phyloP scores from a whole-genome alignment of 1,140 invertebrate species.

The Scaptomyza graminum region DNA sequence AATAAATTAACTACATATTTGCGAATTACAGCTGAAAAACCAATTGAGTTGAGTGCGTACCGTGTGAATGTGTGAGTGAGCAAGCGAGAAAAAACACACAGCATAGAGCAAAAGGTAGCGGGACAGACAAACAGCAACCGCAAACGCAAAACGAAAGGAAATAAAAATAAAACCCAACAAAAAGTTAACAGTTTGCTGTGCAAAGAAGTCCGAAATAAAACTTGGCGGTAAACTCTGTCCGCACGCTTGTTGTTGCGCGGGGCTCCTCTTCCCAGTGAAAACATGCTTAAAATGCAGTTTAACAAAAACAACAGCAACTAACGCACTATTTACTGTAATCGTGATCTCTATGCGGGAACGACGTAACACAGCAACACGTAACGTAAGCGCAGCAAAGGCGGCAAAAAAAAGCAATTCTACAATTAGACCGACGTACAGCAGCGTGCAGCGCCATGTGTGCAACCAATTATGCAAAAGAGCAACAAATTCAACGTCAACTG shows the following conservation, averaged over 20 bases:
- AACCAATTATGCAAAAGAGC: constrained; percentile 75
- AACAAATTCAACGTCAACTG: constrained; percentile 62
- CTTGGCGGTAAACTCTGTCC: constrained; percentile 46
- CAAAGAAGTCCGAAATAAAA: constrained; percentile 34
- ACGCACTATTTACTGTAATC: constrained; percentile 42
- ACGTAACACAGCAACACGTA: constrained; percentile 56
- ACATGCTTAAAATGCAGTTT: constrained; percentile 43
- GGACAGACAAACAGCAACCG: constrained; percentile 21
- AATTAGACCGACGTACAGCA: constrained; percentile 51
- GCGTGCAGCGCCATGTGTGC: constrained; percentile 48
- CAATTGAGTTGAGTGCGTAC: constrained; percentile 48
- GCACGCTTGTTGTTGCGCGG: constrained; percentile 7
- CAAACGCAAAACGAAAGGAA: constrained; percentile 55
- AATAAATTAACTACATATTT: constrained; percentile 68
- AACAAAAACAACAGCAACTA: constrained; percentile 54
- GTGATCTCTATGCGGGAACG: constrained; percentile 45
- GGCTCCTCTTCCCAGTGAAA: constrained; percentile 21
- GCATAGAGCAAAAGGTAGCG: constrained; percentile 35
- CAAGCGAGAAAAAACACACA: constrained; percentile 27
- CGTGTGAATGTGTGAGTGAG: constrained; percentile 27
- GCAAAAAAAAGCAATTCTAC: constrained; percentile 36
- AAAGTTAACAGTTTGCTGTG: constrained; percentile 42
- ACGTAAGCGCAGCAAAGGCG: constrained; percentile 57
- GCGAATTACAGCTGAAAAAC: constrained; percentile 70
- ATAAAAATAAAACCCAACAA: constrained; percentile 49